Evolutionary conservation across 2,888 invertebrate genomes (phyloP).

Genomic region (Sylvicola fuscatus): DNA sequence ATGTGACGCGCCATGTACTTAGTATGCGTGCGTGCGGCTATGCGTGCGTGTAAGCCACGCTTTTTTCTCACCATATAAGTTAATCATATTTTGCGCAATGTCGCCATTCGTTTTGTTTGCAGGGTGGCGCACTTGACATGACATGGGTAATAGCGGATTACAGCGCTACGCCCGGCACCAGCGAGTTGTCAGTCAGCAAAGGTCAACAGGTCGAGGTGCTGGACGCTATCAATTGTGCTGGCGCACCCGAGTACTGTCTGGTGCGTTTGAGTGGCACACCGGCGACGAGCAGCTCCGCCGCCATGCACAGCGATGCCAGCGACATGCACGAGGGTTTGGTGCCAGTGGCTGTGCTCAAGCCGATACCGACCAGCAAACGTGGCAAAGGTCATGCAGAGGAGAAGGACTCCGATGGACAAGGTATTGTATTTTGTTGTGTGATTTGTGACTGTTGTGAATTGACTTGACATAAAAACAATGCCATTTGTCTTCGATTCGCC

Average conservation of each 20-base stretch:
- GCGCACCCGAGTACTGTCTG: constrained; percentile 48
- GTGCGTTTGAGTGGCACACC: constrained; percentile 36
- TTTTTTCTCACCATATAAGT: background rate
- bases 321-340: constrained; percentile 56
- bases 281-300: too few relatives aligned
- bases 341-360: constrained; percentile 56
- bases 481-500: too few relatives aligned
- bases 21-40: background rate
- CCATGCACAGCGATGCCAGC: constrained; percentile 19
- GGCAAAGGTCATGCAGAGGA: constrained; percentile 16
- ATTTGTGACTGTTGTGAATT: too few relatives aligned
- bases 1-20: too few relatives aligned
- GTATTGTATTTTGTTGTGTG: background rate
- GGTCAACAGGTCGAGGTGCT: constrained; percentile 90
- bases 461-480: too few relatives aligned
- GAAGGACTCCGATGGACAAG: background rate
- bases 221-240: constrained; percentile 39
- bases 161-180: constrained; percentile 46
- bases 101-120: constrained; percentile 8
- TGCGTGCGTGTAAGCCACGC: background rate
- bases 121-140: constrained; percentile 67
- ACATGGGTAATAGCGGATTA: constrained; percentile 84
- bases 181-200: constrained; percentile 66
- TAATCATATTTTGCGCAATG: background rate
- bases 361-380: constrained; percentile 37